Base-by-base conservation (phyloP, 2,797 vertebrate species). In the Phalloptychus januarius region DNA sequence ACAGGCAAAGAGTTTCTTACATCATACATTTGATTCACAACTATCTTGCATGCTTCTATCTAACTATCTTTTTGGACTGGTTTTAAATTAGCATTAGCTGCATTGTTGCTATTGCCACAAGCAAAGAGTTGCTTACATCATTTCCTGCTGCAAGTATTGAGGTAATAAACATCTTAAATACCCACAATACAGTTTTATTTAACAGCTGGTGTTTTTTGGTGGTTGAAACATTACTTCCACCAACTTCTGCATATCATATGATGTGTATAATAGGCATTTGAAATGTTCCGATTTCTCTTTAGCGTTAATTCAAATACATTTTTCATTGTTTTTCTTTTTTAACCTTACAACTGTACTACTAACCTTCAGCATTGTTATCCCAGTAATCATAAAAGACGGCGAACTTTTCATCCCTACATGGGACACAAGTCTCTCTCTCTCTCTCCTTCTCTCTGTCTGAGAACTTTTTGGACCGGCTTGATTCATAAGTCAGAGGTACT, bases 401-500 rank as follows among this genome's bases (percentile, higher is more conserved):
- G 18, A 36, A 38, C 16, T 2, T 42, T 42, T 67, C 36, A 67
- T 67, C 7, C 38, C 38, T 69, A 3, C 15, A 25, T 8, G 10
- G 67, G 33, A 54, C 23, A 54, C 76, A 80, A 1, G n/a, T 85
- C 72, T 40, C 16, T 25, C 72, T 82, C 61, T 73, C 44, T 44
- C 44, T 44, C 12, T 45, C 12, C 13, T 13, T 44, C n/a, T n/a
- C n/a, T n/a, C n/a, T n/a, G n/a, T n/a, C 46, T 23, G 65, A 76
- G 61, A 76, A 87, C 88, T 91, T 78, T 94, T 87, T 92, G 69
- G 91, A 90, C 87, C 71, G 81, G 85, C 87, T 90, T 72, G 83
- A 93, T 94, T 93, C 91, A 93, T 89, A 95, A 93, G 90, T 93
- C 88, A 92, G 52, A 83, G 71, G 85, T 79, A 78, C 86, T 88